Conservation (phyloP, 2,888 invertebrate genomes). For the Phortica okadai region DNA sequence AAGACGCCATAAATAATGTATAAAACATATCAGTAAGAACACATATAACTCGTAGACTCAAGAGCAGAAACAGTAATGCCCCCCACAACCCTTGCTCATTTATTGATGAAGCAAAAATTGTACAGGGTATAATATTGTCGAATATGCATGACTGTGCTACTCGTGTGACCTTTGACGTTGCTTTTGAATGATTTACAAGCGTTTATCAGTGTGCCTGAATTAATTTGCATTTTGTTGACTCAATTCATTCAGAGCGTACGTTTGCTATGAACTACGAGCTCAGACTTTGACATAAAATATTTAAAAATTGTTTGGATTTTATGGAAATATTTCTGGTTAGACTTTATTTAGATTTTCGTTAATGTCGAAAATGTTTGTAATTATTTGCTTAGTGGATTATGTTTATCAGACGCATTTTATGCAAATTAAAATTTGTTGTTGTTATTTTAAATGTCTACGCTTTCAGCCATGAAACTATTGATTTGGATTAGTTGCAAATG, state of each 20-base stretch:
- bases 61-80: no score
- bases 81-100: no score
- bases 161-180: background rate
- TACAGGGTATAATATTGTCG: background rate
- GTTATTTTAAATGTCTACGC: background rate
- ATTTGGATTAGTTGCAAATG: no score
- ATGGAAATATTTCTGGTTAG: background rate
- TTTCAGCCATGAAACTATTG: no score
- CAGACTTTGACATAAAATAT: background rate
- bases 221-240: constrained; percentile 68
- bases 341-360: background rate
- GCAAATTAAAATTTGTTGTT: background rate
- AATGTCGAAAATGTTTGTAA: constrained; percentile 15
- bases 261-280: background rate
- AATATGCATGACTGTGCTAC: background rate
- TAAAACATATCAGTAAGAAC: no score
- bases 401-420: background rate
- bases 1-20: no score
- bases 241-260: constrained; percentile 49
- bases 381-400: constrained; percentile 6
- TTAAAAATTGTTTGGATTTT: background rate
- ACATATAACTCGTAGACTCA: no score
- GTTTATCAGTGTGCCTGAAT: constrained; percentile 46
- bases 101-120: no score
- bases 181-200: constrained; percentile 60